Base-by-base conservation (phyloP, 2,113 vertebrate genomes). In the Chaenocephalus aceratus region DNA sequence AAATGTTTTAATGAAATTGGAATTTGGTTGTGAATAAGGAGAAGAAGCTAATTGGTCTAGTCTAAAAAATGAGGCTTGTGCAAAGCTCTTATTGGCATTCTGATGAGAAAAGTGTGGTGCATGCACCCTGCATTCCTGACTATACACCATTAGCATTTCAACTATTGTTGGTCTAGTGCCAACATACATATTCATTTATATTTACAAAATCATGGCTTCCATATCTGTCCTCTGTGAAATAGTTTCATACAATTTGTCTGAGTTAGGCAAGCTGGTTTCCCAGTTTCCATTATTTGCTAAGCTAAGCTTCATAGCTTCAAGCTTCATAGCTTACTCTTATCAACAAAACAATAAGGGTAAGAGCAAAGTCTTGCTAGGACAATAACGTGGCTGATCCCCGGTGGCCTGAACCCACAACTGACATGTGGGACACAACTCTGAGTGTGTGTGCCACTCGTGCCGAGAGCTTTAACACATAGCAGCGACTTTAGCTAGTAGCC, bases 401-500 rank as follows among this genome's bases (percentile, higher is more conserved):
- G 30, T 30, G 30, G 30, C 30, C 23, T 77, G 64, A 67, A 65
- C 58, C 11, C 12, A 56, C n/a, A 64, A 53, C 60, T 70, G 73
- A 77, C 69, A 13, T 16, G 59, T 30, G 44, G 18, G 72, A 51
- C 1, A 66, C 64, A 8, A 52, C 63, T 63, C 11, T 36, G 64
- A 62, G 76, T 13, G 21, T 69, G 61, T 63, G 72, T 23, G 68
- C 62, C 66, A 16, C 64, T 60, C 13, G 72, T 63, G 49, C 57
- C 2, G 15, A 67, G 64, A 60, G 63, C 71, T 77, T 82, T 70
- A 72, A 77, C 59, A 51, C 68, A 30, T 79, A 61, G 87, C 82
- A 74, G 69, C 1, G 61, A 63, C 78, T 83, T 58, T 46, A 69
- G 75, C 80, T 23, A 63, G 86, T 67, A 54, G 74, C 76, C 83